These are phyloP conservation scores for Zapornia atra DNA, from an alignment of 2,113 vertebrate genomes.

Conservation along the genomic window DNA sequence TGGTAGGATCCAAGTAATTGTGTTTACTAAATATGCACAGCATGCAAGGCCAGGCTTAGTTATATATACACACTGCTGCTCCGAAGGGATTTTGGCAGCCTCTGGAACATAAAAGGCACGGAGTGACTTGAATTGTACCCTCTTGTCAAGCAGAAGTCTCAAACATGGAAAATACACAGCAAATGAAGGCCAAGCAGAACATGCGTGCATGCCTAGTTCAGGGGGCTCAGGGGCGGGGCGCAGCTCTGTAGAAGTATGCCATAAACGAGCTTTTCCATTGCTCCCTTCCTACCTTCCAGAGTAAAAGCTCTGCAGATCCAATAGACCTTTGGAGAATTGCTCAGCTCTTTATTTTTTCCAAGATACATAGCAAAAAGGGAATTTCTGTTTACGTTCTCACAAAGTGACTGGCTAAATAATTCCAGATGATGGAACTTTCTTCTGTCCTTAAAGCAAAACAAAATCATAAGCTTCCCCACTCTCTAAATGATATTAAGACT, in stretches of 20 bases:
- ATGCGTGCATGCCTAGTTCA: not conserved
- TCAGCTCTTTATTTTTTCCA: constrained; percentile 55
- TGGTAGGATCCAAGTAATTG: constrained; percentile 36
- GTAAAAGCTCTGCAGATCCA: not conserved
- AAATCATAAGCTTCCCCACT: not conserved
- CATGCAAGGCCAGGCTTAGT: constrained; percentile 31
- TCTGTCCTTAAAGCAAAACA: constrained; percentile 40
- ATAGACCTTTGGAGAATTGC: constrained; percentile 34
- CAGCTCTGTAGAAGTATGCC: not conserved
- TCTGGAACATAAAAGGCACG: not conserved
- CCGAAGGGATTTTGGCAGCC: not conserved
- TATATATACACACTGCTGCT: constrained; percentile 29
- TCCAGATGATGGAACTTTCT: constrained; percentile 65
- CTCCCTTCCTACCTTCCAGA: constrained; percentile 18
- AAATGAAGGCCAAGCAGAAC: not conserved
- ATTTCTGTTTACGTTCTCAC: constrained; percentile 62
- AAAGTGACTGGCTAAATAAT: constrained; percentile 60
- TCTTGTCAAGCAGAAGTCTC: not conserved
- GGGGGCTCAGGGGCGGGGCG: not conserved
- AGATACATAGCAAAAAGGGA: constrained; percentile 46
- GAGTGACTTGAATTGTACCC: not conserved
- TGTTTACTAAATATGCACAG: constrained; percentile 59
- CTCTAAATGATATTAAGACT: not conserved
- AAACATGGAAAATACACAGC: not conserved
- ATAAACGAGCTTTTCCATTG: not conserved